phyloP scores from a whole-genome alignment of 2,113 vertebrate genomes.

The Danionella cerebrum region DNA sequence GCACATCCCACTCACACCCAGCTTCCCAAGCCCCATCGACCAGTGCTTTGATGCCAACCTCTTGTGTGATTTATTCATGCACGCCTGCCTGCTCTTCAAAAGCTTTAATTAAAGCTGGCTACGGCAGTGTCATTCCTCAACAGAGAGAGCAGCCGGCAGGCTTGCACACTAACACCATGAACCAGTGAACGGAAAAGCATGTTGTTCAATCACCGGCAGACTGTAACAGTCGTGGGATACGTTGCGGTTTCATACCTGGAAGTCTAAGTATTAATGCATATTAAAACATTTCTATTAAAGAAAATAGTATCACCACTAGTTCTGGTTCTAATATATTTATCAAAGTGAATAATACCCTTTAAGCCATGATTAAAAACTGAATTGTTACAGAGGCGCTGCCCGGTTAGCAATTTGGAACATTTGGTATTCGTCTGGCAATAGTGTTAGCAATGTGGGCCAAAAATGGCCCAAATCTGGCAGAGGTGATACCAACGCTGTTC shows the following conservation, averaged over 20 bases:
- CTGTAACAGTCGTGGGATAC: neutral
- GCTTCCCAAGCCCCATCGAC: constrained; percentile 30
- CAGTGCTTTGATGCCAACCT: constrained; percentile 34
- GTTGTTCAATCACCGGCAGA: neutral
- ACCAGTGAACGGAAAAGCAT: neutral
- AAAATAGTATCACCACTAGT: too few species aligned
- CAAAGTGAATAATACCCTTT: too few species aligned
- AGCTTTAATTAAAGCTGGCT: constrained; percentile 43
- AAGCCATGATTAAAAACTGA: too few species aligned
- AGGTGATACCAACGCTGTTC: too few species aligned
- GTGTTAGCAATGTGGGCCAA: too few species aligned
- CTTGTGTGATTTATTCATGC: constrained; percentile 35
- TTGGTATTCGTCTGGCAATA: too few species aligned
- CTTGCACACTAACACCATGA: constrained; percentile 34
- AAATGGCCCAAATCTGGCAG: too few species aligned
- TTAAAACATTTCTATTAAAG: too few species aligned
- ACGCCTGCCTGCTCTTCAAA: constrained; percentile 41
- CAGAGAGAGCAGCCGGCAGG: constrained; percentile 25
- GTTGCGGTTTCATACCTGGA: neutral
- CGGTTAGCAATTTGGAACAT: too few species aligned
- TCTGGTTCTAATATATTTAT: too few species aligned
- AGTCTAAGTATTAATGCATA: too few species aligned
- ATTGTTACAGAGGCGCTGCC: too few species aligned
- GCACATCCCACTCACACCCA: constrained; percentile 19
- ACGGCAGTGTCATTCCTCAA: constrained; percentile 30